Evolutionary conservation across 2,797 vertebrate genomes (phyloP).

Genomic region (Coranthus polyacanthus): DNA sequence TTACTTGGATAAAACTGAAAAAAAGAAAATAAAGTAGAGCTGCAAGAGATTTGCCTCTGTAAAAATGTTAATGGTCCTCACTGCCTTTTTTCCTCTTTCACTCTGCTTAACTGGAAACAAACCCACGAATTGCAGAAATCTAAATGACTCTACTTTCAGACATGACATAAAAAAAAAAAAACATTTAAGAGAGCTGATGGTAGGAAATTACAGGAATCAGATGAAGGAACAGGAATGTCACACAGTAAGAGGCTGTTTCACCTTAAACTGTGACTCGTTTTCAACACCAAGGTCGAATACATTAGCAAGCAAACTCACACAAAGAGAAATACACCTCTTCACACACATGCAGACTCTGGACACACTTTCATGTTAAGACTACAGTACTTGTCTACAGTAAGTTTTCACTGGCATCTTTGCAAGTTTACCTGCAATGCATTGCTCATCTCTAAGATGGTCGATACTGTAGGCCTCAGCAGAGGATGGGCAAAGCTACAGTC

Average conservation of each 20-base stretch:
- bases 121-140: too few species aligned
- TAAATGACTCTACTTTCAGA: conserved; percentile 56
- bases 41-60: neutral
- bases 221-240: conserved; percentile 9
- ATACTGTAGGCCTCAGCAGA: conserved; percentile 42
- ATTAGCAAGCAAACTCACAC: neutral
- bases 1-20: neutral
- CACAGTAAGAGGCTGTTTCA: conserved; percentile 11
- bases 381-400: conserved; percentile 5
- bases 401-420: conserved; percentile 21
- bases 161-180: conserved; percentile 1
- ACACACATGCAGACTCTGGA: conserved; percentile 12
- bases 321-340: neutral
- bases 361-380: neutral
- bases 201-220: conserved; percentile 58
- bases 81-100: conserved; percentile 6
- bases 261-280: conserved; percentile 46
- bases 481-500: conserved; percentile 37
- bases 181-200: conserved; percentile 37
- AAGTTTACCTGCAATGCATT: too few species aligned
- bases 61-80: neutral
- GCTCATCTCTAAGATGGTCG: conserved; percentile 46
- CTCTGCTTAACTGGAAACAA: conserved; percentile 5
- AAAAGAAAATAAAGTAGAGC: too few species aligned
- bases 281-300: conserved; percentile 25